Conservation (phyloP, 2,113 vertebrate species). For the Sylvietta virens region DNA sequence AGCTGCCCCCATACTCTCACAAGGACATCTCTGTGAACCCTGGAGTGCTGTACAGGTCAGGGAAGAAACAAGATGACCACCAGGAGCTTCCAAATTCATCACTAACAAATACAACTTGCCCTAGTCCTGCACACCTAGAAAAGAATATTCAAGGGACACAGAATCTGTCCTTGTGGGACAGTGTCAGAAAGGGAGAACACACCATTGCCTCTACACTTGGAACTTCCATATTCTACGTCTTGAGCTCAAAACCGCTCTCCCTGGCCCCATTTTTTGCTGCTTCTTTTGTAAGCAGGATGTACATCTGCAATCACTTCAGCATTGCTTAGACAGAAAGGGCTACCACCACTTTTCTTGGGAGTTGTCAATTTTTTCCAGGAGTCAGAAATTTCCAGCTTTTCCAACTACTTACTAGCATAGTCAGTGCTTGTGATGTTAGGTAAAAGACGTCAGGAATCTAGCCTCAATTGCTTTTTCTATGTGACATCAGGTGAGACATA, state of each 20-base stretch:
- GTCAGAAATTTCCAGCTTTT: neutral
- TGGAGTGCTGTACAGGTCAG: neutral
- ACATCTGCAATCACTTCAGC: neutral
- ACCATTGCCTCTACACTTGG: neutral
- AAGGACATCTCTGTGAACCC: neutral
- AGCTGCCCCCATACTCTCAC: neutral
- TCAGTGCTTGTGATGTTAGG: neutral
- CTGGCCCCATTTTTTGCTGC: neutral
- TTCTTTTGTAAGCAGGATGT: neutral
- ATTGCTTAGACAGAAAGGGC: neutral
- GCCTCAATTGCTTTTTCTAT: neutral
- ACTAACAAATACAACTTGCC: neutral
- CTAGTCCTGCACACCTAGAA: neutral
- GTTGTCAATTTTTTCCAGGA: neutral
- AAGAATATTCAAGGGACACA: neutral
- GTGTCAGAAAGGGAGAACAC: neutral
- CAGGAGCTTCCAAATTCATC: neutral
- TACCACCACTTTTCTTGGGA: neutral
- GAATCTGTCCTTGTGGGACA: neutral
- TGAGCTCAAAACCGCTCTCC: neutral
- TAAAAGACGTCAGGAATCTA: neutral
- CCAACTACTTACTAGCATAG: neutral
- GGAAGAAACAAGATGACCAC: neutral
- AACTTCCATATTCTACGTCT: neutral
- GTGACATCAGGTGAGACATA: neutral